Percentiles rank a stretch among this genome's conserved stretches.
phyloP scores from a whole-genome alignment of 2,113 vertebrate species.

The Centropus unirufus region DNA sequence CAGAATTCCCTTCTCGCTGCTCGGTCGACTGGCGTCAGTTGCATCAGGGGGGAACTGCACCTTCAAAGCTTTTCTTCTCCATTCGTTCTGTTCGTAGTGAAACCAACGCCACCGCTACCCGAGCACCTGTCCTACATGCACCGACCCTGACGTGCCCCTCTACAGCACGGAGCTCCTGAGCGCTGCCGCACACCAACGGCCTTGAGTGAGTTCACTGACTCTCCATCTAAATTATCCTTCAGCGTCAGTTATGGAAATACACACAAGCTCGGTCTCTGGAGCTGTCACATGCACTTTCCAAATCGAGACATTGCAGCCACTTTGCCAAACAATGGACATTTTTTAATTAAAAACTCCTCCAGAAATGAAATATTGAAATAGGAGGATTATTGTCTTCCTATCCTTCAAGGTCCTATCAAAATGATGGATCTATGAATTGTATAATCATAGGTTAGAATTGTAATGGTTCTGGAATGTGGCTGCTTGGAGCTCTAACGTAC shows the following conservation, averaged over 20 bases:
- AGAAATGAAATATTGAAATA: background rate
- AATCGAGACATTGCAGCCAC: background rate
- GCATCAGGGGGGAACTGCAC: background rate
- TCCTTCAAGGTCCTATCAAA: background rate
- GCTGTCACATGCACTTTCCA: background rate
- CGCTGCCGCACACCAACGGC: no score
- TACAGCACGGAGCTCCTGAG: no score
- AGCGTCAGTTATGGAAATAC: background rate
- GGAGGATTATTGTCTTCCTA: background rate
- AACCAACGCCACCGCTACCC: background rate
- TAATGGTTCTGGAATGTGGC: background rate
- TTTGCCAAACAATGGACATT: background rate
- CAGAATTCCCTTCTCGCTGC: background rate
- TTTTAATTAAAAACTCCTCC: background rate
- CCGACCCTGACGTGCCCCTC: no score
- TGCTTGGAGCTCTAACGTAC: background rate
- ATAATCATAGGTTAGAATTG: background rate
- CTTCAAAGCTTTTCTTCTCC: background rate
- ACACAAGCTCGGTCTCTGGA: background rate
- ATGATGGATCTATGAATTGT: background rate
- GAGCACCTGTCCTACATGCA: no score
- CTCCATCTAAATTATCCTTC: background rate
- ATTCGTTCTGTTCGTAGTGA: background rate
- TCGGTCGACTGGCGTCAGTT: background rate
- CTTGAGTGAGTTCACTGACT: background rate